Evolutionary conservation across 2,888 invertebrate genomes (phyloP), one percentile per base, ranked within the genome.

Genomic region (Aphidoletes aphidimyza): DNA sequence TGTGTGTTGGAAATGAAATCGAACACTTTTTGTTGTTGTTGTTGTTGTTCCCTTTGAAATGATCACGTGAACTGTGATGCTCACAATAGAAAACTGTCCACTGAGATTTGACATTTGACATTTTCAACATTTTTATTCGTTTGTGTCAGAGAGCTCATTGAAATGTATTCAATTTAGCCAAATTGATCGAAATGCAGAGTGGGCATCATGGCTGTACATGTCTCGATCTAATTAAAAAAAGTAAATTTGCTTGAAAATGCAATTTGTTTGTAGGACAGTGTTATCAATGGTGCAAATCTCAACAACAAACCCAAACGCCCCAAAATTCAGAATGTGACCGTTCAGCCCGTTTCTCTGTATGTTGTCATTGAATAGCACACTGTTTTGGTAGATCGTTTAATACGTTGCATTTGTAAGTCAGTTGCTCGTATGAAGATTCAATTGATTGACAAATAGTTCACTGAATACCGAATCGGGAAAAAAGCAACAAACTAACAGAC

Each of bases 391-490:
- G 22, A 54, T 22, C 22, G 39, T 54, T 22, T 54, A 22, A 22
- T 54, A 22, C 54, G 22, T 22, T 54, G 22, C 22, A 22, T 22
- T 39, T 39, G 39, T 5, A 5, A 39, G 5, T 39, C 39, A 11
- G 11, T 39, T 11, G 39, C 6, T 39, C 11, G 5, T n/a, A 30
- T 69, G 30, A 14, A 69, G 69, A 69, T 69, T 26, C n/a, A 69
- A 11, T 69, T 30, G 30, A 69, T 69, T 69, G 69, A 69, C 69
- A 69, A 69, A 69, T 69, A 30, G 26, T 54, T 30, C 14, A 69
- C 14, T 14, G 11, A 69, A 69, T 14, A 30, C 5, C 1, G 30
- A 30, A 69, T 11, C 69, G 17, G n/a, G n/a, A n/a, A 54, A 54
- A 54, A 30, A 30, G 19, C 26, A 1, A 34, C 69, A 30, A 69